Evolutionary conservation across 2,888 invertebrate species (phyloP).

Genomic region (Melangyna quadrimaculata): DNA sequence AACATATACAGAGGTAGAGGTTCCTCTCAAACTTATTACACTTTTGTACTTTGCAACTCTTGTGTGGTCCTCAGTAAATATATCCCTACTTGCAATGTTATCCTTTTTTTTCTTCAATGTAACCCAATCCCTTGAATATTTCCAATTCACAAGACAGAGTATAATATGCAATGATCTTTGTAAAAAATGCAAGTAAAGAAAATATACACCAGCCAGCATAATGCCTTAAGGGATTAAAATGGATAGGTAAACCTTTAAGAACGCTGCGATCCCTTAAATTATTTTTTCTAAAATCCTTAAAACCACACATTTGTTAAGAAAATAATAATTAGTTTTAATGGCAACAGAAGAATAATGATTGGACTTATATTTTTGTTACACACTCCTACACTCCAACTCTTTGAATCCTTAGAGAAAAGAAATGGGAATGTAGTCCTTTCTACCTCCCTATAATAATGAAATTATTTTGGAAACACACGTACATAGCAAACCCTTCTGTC

Average conservation of each 20-base stretch:
- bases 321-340: slow-evolving; percentile 46
- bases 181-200: slow-evolving; percentile 16
- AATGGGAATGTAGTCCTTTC: slow-evolving; percentile 17
- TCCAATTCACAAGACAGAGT: slow-evolving; percentile 10
- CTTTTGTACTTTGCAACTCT: not conserved
- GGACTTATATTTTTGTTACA: slow-evolving; percentile 36
- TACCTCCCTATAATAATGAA: slow-evolving; percentile 22
- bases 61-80: slow-evolving; percentile 49
- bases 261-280: slow-evolving; percentile 31
- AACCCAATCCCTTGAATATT: slow-evolving; percentile 52
- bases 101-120: slow-evolving; percentile 36
- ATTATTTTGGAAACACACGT: slow-evolving; percentile 25
- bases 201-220: slow-evolving; percentile 33
- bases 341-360: not conserved
- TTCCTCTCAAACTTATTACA: not conserved
- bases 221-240: slow-evolving; percentile 43
- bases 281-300: slow-evolving; percentile 2
- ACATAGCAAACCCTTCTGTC: not conserved
- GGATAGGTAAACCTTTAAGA: not conserved
- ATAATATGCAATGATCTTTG: slow-evolving; percentile 23
- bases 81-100: slow-evolving; percentile 48
- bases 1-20: too few relatives aligned
- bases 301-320: slow-evolving; percentile 52
- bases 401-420: slow-evolving; percentile 29
- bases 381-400: slow-evolving; percentile 51